These are phyloP conservation scores for Sinotaia quadrata DNA, from an alignment of 2,888 invertebrate genomes.

Conservation along the genomic window DNA sequence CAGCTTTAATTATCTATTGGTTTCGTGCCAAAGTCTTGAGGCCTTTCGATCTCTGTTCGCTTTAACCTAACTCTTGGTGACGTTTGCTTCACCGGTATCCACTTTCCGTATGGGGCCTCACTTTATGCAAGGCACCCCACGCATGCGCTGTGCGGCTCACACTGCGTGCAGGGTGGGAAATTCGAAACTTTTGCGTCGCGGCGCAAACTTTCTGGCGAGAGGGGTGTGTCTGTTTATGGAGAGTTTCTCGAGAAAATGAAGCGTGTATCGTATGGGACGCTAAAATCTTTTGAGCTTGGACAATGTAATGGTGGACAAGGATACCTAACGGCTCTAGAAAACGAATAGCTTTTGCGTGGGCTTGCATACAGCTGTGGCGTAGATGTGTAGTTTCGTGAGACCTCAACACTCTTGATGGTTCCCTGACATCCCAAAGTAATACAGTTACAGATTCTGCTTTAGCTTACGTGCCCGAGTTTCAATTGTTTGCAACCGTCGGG, in stretches of 20 bases:
- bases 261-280: too few relatives aligned
- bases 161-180: slow-evolving; percentile 17
- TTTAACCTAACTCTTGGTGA: not conserved
- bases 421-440: not conserved
- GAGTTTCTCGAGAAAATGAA: too few relatives aligned
- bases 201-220: not conserved
- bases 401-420: too few relatives aligned
- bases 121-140: not conserved
- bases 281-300: too few relatives aligned
- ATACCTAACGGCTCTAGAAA: not conserved
- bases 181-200: slow-evolving; percentile 14
- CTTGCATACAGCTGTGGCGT: not conserved
- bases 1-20: too few relatives aligned
- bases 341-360: not conserved
- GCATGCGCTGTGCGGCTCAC: slow-evolving; percentile 6
- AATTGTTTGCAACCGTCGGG: too few relatives aligned
- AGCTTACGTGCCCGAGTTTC: too few relatives aligned
- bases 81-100: not conserved
- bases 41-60: too few relatives aligned
- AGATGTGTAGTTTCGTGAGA: too few relatives aligned
- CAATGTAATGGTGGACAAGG: too few relatives aligned
- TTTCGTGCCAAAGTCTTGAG: too few relatives aligned
- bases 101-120: slow-evolving; percentile 2
- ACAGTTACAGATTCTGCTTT: too few relatives aligned
- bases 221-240: slow-evolving; percentile 8